A percentile compares a stretch with the other conserved stretches of the same genome.
Evolutionary conservation across 30 jellyfish, hydroid and myxozoan genomes (phyloP).

Genomic region (Morbakka virulenta): DNA sequence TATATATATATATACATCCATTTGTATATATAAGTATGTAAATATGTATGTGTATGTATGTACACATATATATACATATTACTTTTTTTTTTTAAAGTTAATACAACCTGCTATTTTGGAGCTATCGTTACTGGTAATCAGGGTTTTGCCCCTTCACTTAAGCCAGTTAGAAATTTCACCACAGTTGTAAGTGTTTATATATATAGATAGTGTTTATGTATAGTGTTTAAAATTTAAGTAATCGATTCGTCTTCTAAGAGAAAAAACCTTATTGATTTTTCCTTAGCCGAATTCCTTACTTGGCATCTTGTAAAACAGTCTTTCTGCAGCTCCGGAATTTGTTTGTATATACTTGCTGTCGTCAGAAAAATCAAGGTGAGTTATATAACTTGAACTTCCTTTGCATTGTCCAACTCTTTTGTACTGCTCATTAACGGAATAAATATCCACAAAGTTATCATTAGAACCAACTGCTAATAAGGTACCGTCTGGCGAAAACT

Average conservation of each 20-base stretch:
- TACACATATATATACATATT: too few species aligned
- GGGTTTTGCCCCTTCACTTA: too few species aligned
- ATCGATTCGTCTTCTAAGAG: neutral
- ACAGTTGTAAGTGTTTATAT: too few species aligned
- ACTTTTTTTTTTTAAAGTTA: too few species aligned
- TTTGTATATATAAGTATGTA: too few species aligned
- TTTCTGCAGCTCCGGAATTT: conserved; percentile 93
- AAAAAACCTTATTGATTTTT: neutral
- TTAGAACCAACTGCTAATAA: conserved; percentile 91
- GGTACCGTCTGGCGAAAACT: conserved; percentile 92
- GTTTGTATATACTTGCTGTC: conserved; percentile 94
- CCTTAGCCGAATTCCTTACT: conserved; percentile 41
- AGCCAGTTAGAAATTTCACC: too few species aligned
- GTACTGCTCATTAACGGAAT: conserved; percentile 86
- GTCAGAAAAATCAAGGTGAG: conserved; percentile 91
- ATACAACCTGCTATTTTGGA: too few species aligned
- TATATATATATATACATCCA: too few species aligned
- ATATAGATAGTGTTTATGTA: too few species aligned
- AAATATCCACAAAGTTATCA: conserved; percentile 87
- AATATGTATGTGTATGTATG: too few species aligned
- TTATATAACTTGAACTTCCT: conserved; percentile 92
- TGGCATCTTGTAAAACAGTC: conserved; percentile 89
- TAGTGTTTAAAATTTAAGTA: too few species aligned
- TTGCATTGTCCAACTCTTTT: conserved; percentile 94
- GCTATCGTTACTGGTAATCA: too few species aligned